Evolutionary conservation across 2,113 vertebrate genomes (phyloP).

Genomic region (Cryptomyrus ogoouensis): DNA sequence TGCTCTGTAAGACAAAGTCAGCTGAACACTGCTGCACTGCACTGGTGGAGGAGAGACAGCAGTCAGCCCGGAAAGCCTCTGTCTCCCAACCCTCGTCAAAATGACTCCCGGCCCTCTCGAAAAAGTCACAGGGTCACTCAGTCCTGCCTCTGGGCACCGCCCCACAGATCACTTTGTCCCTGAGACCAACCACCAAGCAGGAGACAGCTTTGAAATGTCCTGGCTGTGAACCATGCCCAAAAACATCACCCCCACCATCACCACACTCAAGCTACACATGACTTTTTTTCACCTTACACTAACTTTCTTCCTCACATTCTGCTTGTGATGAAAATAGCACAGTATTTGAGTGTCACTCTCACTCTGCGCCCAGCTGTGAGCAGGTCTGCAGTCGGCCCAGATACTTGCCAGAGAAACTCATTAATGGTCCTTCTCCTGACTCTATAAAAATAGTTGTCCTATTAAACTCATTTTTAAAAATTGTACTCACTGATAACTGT

Average conservation of each 20-base stretch:
- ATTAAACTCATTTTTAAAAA: not conserved
- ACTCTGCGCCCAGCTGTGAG: not conserved
- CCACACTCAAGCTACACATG: not conserved
- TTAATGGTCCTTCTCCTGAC: not conserved
- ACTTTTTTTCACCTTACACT: not conserved
- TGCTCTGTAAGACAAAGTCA: not conserved
- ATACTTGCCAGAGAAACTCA: not conserved
- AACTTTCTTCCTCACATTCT: not conserved
- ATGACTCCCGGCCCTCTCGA: not conserved
- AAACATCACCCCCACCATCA: not conserved
- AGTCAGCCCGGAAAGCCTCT: not conserved
- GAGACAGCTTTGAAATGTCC: not conserved
- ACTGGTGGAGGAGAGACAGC: not conserved
- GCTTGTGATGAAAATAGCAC: not conserved
- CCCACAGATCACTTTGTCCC: not conserved
- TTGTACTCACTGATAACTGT: not conserved
- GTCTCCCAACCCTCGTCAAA: not conserved
- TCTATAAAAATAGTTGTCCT: constrained; percentile 7
- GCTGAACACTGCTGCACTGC: not conserved
- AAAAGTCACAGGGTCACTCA: not conserved
- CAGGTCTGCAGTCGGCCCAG: not conserved
- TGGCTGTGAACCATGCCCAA: not conserved
- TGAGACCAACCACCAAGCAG: not conserved
- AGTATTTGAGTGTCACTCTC: not conserved
- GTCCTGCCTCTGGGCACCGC: not conserved